Evolutionary conservation across 2,797 vertebrate species (phyloP).

Genomic region (Phataginus tricuspis): DNA sequence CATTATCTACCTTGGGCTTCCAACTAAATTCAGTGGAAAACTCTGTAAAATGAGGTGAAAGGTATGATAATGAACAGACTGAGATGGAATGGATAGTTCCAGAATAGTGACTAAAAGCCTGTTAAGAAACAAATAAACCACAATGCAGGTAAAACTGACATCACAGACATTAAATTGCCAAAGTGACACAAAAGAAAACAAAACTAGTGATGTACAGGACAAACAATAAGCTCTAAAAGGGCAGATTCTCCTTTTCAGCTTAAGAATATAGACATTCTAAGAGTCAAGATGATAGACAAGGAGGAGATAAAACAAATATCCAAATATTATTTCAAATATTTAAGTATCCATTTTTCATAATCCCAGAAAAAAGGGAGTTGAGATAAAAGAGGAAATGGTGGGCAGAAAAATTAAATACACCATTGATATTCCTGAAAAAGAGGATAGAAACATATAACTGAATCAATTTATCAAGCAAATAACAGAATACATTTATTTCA

Average conservation of each 20-base stretch:
- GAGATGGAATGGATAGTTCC: neutral
- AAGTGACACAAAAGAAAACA: neutral
- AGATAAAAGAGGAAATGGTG: neutral
- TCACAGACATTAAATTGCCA: neutral
- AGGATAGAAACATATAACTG: neutral
- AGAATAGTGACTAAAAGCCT: neutral
- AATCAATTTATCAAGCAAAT: neutral
- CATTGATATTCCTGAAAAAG: neutral
- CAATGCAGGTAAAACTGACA: neutral
- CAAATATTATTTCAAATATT: neutral
- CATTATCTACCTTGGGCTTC: constrained; percentile 56
- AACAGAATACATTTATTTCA: neutral
- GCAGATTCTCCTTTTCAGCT: neutral
- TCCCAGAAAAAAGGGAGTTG: neutral
- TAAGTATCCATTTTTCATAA: neutral
- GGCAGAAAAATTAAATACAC: neutral
- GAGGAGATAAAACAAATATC: neutral
- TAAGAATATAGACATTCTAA: neutral
- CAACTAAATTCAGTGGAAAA: constrained; percentile 38
- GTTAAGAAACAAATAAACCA: neutral
- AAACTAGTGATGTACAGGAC: neutral
- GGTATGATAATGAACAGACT: neutral
- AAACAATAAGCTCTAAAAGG: neutral
- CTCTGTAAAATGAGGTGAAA: constrained; percentile 34
- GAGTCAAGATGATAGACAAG: neutral